phyloP scores from a whole-genome alignment of 2,888 invertebrate species.

The Carabus problematicus region DNA sequence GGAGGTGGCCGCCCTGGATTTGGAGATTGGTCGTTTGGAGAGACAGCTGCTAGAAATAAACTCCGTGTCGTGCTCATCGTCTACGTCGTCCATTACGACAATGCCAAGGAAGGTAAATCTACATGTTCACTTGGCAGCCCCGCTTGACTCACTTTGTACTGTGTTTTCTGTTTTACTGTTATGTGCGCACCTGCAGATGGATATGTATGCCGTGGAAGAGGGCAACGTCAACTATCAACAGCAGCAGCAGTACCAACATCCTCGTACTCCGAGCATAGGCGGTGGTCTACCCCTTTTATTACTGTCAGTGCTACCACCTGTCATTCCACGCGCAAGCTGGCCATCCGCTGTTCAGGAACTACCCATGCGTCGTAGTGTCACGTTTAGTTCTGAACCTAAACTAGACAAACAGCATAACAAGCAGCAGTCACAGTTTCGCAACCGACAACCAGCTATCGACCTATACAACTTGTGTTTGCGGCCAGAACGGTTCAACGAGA shows the following conservation, averaged over 20 bases:
- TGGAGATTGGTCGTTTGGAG: constrained; percentile 79
- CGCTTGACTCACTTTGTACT: constrained; percentile 12
- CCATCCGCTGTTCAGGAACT: constrained; percentile 74
- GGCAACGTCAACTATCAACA: too few relatives aligned
- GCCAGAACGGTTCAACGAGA: constrained; percentile 36
- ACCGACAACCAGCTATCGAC: constrained; percentile 66
- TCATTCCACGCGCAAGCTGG: constrained; percentile 80
- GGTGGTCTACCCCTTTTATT: constrained; percentile 75
- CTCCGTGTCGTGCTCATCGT: constrained; percentile 61
- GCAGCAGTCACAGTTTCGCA: constrained; percentile 49
- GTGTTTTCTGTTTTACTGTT: constrained; percentile 3
- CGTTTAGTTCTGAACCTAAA: constrained; percentile 72
- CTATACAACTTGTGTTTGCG: constrained; percentile 64
- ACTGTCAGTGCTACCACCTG: constrained; percentile 76
- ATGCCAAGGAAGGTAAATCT: constrained; percentile 24
- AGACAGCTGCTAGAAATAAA: constrained; percentile 69
- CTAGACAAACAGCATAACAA: constrained; percentile 61
- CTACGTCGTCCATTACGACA: constrained; percentile 62
- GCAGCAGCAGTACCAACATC: constrained; percentile 40
- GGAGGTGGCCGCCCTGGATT: constrained; percentile 80
- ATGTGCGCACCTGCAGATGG: constrained; percentile 43
- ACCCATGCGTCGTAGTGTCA: constrained; percentile 68
- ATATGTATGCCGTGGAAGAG: constrained; percentile 46
- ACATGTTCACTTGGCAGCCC: constrained; percentile 4
- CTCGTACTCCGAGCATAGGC: constrained; percentile 70